A percentile compares a stretch with the other conserved stretches of the same genome.
Evolutionary conservation across 2,797 vertebrate genomes (phyloP).

Genomic region (Gymnothorax reevesii): DNA sequence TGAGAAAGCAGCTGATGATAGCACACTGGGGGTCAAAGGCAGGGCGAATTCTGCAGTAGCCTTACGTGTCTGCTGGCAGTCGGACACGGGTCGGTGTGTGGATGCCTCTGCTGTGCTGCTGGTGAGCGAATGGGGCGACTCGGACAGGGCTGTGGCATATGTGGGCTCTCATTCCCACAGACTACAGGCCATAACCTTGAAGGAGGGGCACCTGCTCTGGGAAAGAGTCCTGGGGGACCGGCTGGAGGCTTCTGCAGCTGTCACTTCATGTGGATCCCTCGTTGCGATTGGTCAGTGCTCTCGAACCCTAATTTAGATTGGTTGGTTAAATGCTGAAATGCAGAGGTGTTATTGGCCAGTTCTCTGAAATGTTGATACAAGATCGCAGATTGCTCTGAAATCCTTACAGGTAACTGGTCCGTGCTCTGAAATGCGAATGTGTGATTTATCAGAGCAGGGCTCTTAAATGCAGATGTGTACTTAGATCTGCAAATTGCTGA

Average conservation of each 20-base stretch:
- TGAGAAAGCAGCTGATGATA: not conserved
- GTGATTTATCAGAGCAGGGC: slow-evolving; percentile 44
- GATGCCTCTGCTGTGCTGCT: slow-evolving; percentile 89
- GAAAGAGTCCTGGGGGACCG: slow-evolving; percentile 85
- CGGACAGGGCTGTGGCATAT: slow-evolving; percentile 68
- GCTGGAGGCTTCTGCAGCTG: slow-evolving; percentile 87
- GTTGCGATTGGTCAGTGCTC: slow-evolving; percentile 80
- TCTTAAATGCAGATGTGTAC: not conserved
- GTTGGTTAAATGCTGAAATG: too few species aligned
- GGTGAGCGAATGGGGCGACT: slow-evolving; percentile 43
- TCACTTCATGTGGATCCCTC: slow-evolving; percentile 81
- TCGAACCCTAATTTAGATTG: too few species aligned
- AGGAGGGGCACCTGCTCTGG: slow-evolving; percentile 80
- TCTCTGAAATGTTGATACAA: too few species aligned
- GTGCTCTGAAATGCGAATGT: too few species aligned
- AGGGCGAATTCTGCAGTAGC: slow-evolving; percentile 39
- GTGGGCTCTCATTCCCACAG: slow-evolving; percentile 91
- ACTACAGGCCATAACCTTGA: slow-evolving; percentile 83
- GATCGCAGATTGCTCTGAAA: too few species aligned
- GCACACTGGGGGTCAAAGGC: too few species aligned
- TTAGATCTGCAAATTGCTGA: not conserved
- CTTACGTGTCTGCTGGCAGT: slow-evolving; percentile 79
- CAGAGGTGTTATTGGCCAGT: too few species aligned
- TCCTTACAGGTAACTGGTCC: too few species aligned
- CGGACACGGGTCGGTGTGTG: slow-evolving; percentile 88